Percentiles rank a stretch among this genome's conserved stretches.
Evolutionary conservation across 2,797 vertebrate genomes (phyloP).

Genomic region (Paguma larvata): DNA sequence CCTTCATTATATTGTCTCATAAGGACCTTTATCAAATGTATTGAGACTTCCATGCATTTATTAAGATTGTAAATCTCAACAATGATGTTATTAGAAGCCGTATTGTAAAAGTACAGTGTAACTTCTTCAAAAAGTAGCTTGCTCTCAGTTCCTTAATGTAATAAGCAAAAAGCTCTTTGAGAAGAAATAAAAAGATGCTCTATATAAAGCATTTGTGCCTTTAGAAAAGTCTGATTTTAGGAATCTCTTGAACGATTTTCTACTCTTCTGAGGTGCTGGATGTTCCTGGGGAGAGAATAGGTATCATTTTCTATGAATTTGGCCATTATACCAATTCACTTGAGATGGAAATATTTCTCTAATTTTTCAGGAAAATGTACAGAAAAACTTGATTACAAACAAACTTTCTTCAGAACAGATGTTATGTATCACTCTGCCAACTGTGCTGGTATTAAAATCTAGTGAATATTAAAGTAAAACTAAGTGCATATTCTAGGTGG

Average conservation of each 20-base stretch:
- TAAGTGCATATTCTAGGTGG: neutral
- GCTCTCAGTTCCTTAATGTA: neutral
- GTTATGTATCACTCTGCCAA: neutral
- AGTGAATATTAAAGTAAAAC: neutral
- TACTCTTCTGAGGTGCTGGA: neutral
- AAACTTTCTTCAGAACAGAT: neutral
- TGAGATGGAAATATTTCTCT: neutral
- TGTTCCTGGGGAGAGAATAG: neutral
- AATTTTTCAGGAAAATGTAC: neutral
- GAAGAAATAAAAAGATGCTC: neutral
- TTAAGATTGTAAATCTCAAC: neutral
- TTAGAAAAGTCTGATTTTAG: neutral
- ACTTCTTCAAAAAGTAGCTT: neutral
- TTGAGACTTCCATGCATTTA: neutral
- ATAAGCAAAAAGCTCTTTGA: neutral
- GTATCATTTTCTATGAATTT: slow-evolving; percentile 13
- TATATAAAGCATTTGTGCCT: neutral
- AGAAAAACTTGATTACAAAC: neutral
- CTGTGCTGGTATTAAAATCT: neutral
- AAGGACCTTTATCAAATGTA: neutral
- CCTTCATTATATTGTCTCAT: neutral
- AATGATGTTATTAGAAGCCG: neutral
- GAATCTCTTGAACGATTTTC: neutral
- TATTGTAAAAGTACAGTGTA: neutral
- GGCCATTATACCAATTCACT: neutral